Percentiles rank a stretch among this genome's conserved stretches.
Conservation (phyloP, 1,140 invertebrate genomes). For the Copidosoma floridanum region DNA sequence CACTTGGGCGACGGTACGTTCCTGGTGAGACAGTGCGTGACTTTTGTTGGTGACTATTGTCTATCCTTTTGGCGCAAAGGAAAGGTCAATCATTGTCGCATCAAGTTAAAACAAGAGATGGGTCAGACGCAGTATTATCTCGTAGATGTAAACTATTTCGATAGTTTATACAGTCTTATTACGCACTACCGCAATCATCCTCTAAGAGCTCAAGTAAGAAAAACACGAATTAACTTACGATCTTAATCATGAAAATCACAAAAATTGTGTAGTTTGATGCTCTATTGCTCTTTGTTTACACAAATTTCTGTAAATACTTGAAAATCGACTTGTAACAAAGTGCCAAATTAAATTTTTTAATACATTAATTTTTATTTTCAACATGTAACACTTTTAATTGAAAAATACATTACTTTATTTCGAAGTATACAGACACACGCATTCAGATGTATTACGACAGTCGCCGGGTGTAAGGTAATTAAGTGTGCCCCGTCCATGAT, state of each 20-base stretch:
- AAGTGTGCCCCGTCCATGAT: slow-evolving; percentile 6
- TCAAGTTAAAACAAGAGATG: slow-evolving; percentile 84
- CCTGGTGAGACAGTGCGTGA: slow-evolving; percentile 90
- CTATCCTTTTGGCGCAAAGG: slow-evolving; percentile 91
- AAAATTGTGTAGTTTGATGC: not conserved
- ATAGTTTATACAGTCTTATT: slow-evolving; percentile 90
- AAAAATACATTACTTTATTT: slow-evolving; percentile 31
- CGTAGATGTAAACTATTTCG: slow-evolving; percentile 85
- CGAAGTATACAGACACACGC: too few relatives aligned
- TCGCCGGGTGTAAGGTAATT: slow-evolving; percentile 32
- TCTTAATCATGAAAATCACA: not conserved
- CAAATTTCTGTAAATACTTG: not conserved
- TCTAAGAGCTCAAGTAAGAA: slow-evolving; percentile 72
- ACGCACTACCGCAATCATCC: slow-evolving; percentile 87
- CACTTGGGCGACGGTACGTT: slow-evolving; percentile 93
- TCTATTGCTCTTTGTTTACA: not conserved
- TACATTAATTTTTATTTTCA: too few relatives aligned
- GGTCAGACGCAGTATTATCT: slow-evolving; percentile 89
- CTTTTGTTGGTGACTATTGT: slow-evolving; percentile 94
- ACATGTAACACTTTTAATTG: too few relatives aligned
- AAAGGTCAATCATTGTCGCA: slow-evolving; percentile 89
- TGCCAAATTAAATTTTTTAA: too few relatives aligned
- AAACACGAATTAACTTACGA: not conserved
- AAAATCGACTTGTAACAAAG: not conserved
- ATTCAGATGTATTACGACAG: slow-evolving; percentile 32